Conservation (phyloP, 1,140 invertebrate genomes). For the Chrysomallon squamiferum region DNA sequence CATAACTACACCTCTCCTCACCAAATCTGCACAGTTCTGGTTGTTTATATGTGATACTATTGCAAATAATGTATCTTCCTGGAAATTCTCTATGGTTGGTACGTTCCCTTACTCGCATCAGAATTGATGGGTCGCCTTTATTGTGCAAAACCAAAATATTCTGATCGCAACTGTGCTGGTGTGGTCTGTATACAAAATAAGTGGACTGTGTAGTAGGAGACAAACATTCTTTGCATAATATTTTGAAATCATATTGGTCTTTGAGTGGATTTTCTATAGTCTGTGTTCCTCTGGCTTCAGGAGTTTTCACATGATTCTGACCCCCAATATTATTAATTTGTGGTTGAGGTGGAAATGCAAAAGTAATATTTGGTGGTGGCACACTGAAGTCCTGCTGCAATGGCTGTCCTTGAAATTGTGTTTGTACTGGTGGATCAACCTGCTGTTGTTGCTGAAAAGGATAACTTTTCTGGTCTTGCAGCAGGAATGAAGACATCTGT, state of each 20-base stretch:
- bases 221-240: conserved; percentile 48
- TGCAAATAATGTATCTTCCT: conserved; percentile 50
- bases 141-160: conserved; percentile 41
- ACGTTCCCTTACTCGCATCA: conserved; percentile 50
- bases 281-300: not conserved
- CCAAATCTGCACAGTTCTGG: conserved; percentile 34
- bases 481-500: too few species aligned
- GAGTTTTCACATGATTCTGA: not conserved
- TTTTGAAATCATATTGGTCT: conserved; percentile 36
- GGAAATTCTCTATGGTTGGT: conserved; percentile 45
- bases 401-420: not conserved
- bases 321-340: too few species aligned
- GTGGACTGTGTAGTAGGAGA: conserved; percentile 25
- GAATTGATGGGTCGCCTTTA: conserved; percentile 16
- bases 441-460: not conserved
- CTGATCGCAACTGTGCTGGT: conserved; percentile 46
- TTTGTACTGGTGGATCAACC: not conserved
- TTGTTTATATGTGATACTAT: conserved; percentile 28
- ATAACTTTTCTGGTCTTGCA: too few species aligned
- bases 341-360: too few species aligned
- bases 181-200: conserved; percentile 22
- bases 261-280: conserved; percentile 35
- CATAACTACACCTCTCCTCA: conserved; percentile 50
- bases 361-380: not conserved
- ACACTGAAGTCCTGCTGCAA: not conserved